A percentile compares a stretch with the other conserved stretches of the same genome.
Conservation (phyloP, 2,888 invertebrate genomes). For the Sepioteuthis lessoniana region DNA sequence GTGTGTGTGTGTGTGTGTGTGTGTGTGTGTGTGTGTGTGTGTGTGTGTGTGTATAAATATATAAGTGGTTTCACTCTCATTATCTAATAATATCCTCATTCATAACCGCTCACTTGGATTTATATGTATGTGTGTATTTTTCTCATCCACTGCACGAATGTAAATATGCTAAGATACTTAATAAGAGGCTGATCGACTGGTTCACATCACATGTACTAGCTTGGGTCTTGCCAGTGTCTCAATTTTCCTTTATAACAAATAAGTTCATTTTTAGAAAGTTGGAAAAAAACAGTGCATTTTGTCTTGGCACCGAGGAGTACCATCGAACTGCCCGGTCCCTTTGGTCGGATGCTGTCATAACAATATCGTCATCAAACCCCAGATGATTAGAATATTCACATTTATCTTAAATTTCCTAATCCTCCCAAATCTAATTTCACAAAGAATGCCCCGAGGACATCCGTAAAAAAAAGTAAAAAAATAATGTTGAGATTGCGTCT, state of each 20-base stretch:
- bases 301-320: neutral
- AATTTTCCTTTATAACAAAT: neutral
- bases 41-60: too few species aligned
- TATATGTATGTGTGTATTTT: neutral
- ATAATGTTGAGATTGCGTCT: conserved; percentile 33
- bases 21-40: too few species aligned
- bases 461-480: neutral
- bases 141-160: neutral
- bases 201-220: neutral
- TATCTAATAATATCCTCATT: too few species aligned
- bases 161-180: neutral
- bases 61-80: too few species aligned
- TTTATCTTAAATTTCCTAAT: conserved; percentile 33
- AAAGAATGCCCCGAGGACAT: conserved; percentile 8
- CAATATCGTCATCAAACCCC: conserved; percentile 33
- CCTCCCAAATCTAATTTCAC: conserved; percentile 33
- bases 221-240: neutral
- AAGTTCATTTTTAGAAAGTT: conserved; percentile 33
- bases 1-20: too few species aligned
- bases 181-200: neutral
- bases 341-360: conserved; percentile 14
- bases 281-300: neutral
- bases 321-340: neutral
- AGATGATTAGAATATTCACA: neutral
- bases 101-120: too few species aligned